Evolutionary conservation across 2,113 vertebrate genomes (phyloP).

Genomic region (Cavia porcellus): DNA sequence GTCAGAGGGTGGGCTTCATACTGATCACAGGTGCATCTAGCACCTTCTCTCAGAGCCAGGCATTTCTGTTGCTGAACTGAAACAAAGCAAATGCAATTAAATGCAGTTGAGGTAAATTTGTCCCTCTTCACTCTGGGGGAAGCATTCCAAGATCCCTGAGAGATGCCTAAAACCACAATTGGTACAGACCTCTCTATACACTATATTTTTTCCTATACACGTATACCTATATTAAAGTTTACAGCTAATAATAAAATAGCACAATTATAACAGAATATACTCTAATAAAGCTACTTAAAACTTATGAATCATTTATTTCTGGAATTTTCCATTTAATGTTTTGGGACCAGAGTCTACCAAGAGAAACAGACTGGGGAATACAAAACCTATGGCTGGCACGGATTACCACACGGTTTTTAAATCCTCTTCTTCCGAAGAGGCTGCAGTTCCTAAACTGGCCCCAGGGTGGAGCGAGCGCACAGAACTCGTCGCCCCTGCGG

Average conservation of each 20-base stretch:
- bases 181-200: neutral
- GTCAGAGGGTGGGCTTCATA: neutral
- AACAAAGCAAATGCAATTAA: neutral
- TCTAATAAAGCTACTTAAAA: neutral
- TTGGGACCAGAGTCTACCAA: neutral
- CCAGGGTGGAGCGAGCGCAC: slow-evolving; percentile 70
- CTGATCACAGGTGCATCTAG: neutral
- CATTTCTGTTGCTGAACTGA: neutral
- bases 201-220: neutral
- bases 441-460: slow-evolving; percentile 71
- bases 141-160: neutral
- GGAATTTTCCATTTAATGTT: neutral
- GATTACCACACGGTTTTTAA: neutral
- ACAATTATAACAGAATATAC: neutral
- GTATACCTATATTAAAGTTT: neutral
- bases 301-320: neutral
- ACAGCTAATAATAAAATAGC: neutral
- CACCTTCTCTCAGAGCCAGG: neutral
- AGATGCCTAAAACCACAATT: neutral
- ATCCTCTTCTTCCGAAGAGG: neutral
- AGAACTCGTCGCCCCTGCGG: neutral
- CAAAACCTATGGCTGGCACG: neutral
- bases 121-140: too few species aligned
- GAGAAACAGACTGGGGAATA: neutral
- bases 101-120: too few species aligned